These are phyloP conservation scores for Caenorhabditis macrosperma DNA, from an alignment of 2,888 invertebrate species.

Conservation along the genomic window DNA sequence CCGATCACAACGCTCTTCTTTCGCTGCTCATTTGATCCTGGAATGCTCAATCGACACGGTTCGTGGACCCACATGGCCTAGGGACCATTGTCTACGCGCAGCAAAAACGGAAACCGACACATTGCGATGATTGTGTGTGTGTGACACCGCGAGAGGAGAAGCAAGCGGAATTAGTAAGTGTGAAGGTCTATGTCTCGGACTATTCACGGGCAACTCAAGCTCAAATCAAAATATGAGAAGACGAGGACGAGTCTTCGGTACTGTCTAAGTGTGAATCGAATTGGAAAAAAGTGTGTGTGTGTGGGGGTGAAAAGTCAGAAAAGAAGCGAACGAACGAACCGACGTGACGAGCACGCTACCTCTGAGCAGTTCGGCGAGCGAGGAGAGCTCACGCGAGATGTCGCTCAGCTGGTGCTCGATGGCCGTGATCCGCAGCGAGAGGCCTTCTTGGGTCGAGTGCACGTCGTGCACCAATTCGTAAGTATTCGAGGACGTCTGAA, in stretches of 20 bases:
- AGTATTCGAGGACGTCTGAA: slow-evolving; percentile 96
- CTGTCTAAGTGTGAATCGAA: too few species aligned
- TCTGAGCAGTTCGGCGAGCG: slow-evolving; percentile 56
- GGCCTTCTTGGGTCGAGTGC: slow-evolving; percentile 92
- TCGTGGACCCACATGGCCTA: neutral
- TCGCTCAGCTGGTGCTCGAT: slow-evolving; percentile 84
- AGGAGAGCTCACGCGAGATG: slow-evolving; percentile 57
- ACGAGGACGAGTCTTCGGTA: too few species aligned
- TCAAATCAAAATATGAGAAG: neutral
- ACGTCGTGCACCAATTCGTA: slow-evolving; percentile 98
- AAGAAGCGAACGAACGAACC: slow-evolving; percentile 61
- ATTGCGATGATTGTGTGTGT: too few species aligned
- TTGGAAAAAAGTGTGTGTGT: slow-evolving; percentile 6
- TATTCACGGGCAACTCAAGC: neutral
- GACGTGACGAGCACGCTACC: slow-evolving; percentile 53
- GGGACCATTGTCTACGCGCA: neutral
- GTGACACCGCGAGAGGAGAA: too few species aligned
- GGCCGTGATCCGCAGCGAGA: slow-evolving; percentile 93
- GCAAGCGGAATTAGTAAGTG: slow-evolving; percentile 6
- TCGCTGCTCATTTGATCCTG: slow-evolving; percentile 57
- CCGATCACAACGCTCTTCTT: slow-evolving; percentile 56
- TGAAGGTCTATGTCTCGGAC: neutral
- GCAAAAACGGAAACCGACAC: neutral
- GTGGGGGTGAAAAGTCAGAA: slow-evolving; percentile 30
- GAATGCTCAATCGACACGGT: slow-evolving; percentile 6